These are phyloP conservation scores for Nebria ingens DNA, from an alignment of 1,140 invertebrate species.

Conservation along the genomic window DNA sequence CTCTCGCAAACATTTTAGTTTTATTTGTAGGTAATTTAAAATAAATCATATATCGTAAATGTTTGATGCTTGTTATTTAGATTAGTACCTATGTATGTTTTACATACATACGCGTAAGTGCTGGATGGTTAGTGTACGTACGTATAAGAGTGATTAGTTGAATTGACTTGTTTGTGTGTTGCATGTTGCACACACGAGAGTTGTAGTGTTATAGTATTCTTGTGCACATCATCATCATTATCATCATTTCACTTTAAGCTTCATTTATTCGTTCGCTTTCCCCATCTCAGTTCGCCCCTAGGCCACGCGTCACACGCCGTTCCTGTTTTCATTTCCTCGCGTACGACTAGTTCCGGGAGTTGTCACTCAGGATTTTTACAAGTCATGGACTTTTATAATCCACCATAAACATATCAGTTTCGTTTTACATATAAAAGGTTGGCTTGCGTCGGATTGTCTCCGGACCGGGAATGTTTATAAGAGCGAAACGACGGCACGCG, in stretches of 20 bases:
- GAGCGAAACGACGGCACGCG: not conserved
- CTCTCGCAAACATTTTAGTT: too few relatives aligned
- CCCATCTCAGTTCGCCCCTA: conserved; percentile 11
- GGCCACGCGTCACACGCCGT: conserved; percentile 19
- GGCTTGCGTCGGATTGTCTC: conserved; percentile 24
- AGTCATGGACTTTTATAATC: conserved; percentile 37
- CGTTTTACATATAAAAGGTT: conserved; percentile 33
- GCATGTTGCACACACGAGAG: too few relatives aligned
- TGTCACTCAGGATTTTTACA: conserved; percentile 36
- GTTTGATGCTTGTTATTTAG: too few relatives aligned
- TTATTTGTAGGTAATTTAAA: too few relatives aligned
- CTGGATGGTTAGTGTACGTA: not conserved
- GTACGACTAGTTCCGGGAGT: conserved; percentile 31
- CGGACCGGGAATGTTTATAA: conserved; percentile 24
- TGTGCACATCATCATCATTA: conserved; percentile 9
- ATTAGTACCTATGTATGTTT: too few relatives aligned
- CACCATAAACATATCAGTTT: conserved; percentile 31
- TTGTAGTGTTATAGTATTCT: not conserved
- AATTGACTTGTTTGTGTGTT: too few relatives aligned
- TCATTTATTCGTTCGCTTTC: conserved; percentile 6
- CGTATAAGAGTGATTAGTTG: not conserved
- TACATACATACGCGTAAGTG: not conserved
- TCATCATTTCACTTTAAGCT: conserved; percentile 7
- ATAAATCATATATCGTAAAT: too few relatives aligned
- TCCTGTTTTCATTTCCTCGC: conserved; percentile 33